Base-by-base conservation (phyloP, 2,888 invertebrate genomes). In the Hypomecis punctinalis region DNA sequence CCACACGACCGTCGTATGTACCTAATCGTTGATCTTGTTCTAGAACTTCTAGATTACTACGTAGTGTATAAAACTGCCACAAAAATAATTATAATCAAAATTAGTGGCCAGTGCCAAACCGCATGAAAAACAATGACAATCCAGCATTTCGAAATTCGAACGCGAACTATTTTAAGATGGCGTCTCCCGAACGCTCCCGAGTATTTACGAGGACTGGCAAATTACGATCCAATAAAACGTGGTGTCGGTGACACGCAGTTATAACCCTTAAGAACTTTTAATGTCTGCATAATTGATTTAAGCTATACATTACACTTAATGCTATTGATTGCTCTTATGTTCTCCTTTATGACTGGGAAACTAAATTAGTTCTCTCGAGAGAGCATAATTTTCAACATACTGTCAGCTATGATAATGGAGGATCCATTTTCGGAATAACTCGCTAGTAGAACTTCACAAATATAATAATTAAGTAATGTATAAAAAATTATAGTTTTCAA, bases 171-270 rank as follows among this genome's bases (percentile, higher is more conserved):
- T 86, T 86, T 83, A 84, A 86, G 81, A 85, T 82, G 82, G 82
- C 81, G 82, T 79, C 56, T 58, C 82, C 79, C 79, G 82, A 84
- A 76, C 77, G 69, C 72, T 69, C 71, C 76, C 78, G 81, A 80
- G 74, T 76, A 78, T 87, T 87, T 84, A 87, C 84, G 85, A 82
- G 76, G 71, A 81, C 81, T 83, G 76, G 83, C 85, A 80, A 89
- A 83, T 88, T 87, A 87, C 78, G 84, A 82, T 79, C 78, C 79
- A 76, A 84, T 89, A 87, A 89, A 86, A 76, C 76, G 79, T 74
- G 77, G 78, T 80, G 82, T 83, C 80, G 80, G 78, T 75, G 83
- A 84, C 84, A 80, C 77, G 78, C 76, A 75, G 77, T 78, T 80
- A 80, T 74, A 80, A 74, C 80, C 79, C 79, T 81, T 81, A 81